Evolutionary conservation across 2,797 vertebrate genomes (phyloP).

Genomic region (Diceros bicornis): DNA sequence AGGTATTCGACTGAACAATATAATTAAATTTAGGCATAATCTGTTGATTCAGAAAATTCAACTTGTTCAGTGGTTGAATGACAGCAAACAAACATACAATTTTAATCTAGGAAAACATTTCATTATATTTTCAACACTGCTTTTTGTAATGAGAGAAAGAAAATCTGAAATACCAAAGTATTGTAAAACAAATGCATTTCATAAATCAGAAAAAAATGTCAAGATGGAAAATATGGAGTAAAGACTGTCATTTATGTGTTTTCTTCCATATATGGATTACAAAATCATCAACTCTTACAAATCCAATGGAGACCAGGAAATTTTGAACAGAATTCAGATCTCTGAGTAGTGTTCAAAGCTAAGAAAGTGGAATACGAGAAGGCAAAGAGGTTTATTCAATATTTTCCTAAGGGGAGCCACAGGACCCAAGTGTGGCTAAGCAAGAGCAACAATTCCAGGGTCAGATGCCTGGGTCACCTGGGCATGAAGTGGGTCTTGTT

Average conservation of each 20-base stretch:
- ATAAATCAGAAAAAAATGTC: neutral
- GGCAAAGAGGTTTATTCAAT: neutral
- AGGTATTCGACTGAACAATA: conserved; percentile 65
- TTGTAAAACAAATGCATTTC: neutral
- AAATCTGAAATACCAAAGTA: neutral
- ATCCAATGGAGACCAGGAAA: neutral
- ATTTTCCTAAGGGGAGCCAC: neutral
- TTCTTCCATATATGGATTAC: neutral
- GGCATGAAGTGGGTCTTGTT: neutral
- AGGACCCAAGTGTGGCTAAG: neutral
- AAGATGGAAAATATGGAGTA: neutral
- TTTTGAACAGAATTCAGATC: neutral
- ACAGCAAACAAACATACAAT: neutral
- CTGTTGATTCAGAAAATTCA: conserved; percentile 70
- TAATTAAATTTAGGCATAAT: conserved; percentile 75
- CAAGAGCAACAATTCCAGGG: neutral
- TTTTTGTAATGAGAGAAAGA: neutral
- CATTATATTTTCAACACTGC: neutral
- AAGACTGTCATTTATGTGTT: neutral
- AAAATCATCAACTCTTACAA: conserved; percentile 4
- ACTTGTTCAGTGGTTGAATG: neutral
- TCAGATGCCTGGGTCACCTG: neutral
- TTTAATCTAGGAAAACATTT: conserved; percentile 4
- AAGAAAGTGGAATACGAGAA: neutral
- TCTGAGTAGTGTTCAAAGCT: neutral